phyloP scores from a whole-genome alignment of 2,797 vertebrate genomes.

The Gymnothorax javanicus region DNA sequence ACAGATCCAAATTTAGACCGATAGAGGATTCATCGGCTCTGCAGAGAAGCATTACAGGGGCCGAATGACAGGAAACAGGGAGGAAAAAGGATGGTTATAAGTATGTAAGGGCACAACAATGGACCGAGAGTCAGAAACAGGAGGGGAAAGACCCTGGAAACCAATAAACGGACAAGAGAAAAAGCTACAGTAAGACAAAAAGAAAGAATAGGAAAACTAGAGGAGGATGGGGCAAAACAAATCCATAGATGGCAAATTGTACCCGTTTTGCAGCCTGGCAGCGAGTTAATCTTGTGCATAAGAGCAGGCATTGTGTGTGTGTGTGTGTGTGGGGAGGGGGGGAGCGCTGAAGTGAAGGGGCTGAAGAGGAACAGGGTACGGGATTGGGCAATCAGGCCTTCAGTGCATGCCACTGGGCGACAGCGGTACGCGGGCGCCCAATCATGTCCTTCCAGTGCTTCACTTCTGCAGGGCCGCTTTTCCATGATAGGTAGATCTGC shows the following conservation, averaged over 20 bases:
- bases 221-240: slow-evolving; percentile 33
- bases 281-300: slow-evolving; percentile 84
- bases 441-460: slow-evolving; percentile 99
- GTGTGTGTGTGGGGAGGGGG: slow-evolving; percentile 35
- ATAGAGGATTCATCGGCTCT: slow-evolving; percentile 12
- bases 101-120: slow-evolving; percentile 36
- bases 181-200: slow-evolving; percentile 36
- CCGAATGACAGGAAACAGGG: not conserved
- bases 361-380: slow-evolving; percentile 44
- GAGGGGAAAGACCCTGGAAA: not conserved
- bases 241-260: slow-evolving; percentile 76
- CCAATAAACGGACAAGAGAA: not conserved
- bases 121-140: slow-evolving; percentile 57
- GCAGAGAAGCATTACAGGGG: not conserved
- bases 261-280: slow-evolving; percentile 83
- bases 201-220: slow-evolving; percentile 44
- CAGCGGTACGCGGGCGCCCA: slow-evolving; percentile 90
- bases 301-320: slow-evolving; percentile 59
- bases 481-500: slow-evolving; percentile 98
- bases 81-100: slow-evolving; percentile 34
- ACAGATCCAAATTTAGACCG: not conserved
- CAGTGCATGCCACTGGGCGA: slow-evolving; percentile 97
- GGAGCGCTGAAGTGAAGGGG: slow-evolving; percentile 44
- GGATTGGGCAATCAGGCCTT: slow-evolving; percentile 84
- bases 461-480: slow-evolving; percentile 94